Conservation (phyloP, 2,888 invertebrate species). For the Andrena fulva region DNA sequence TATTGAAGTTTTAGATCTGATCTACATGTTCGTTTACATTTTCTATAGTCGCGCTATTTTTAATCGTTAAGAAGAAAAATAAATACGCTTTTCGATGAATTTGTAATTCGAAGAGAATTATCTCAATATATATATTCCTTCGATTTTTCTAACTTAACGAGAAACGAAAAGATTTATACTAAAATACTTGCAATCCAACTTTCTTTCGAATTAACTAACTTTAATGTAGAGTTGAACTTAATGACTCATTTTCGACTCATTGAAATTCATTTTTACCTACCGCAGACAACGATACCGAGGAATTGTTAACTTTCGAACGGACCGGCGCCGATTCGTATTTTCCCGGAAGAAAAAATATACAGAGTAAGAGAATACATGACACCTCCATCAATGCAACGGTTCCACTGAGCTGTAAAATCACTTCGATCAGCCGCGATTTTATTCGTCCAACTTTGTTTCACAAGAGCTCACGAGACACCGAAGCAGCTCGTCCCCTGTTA, state of each 20-base stretch:
- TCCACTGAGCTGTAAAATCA: not conserved
- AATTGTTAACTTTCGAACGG: not conserved
- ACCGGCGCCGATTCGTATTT: constrained; percentile 27
- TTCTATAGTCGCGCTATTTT: too few species aligned
- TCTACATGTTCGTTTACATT: too few species aligned
- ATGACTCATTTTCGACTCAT: not conserved
- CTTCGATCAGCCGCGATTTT: not conserved
- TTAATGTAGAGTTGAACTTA: not conserved
- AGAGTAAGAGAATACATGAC: constrained; percentile 4
- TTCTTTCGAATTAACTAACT: too few species aligned
- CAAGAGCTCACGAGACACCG: not conserved
- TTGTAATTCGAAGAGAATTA: too few species aligned
- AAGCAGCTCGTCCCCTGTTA: not conserved
- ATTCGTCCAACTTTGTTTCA: not conserved
- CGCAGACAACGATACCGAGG: constrained; percentile 18
- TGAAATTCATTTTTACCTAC: constrained; percentile 22
- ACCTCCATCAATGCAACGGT: not conserved
- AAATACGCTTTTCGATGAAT: too few species aligned
- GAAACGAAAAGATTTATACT: too few species aligned
- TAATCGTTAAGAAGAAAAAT: too few species aligned
- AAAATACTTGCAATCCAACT: too few species aligned
- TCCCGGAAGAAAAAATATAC: constrained; percentile 13
- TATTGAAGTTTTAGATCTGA: too few species aligned
- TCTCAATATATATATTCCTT: too few species aligned
- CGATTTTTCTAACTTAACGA: too few species aligned